Percentiles rank a stretch among this genome's conserved stretches.
These are phyloP conservation scores for Apogon hyalosoma DNA, from an alignment of 2,797 vertebrate species.

Conservation along the genomic window DNA sequence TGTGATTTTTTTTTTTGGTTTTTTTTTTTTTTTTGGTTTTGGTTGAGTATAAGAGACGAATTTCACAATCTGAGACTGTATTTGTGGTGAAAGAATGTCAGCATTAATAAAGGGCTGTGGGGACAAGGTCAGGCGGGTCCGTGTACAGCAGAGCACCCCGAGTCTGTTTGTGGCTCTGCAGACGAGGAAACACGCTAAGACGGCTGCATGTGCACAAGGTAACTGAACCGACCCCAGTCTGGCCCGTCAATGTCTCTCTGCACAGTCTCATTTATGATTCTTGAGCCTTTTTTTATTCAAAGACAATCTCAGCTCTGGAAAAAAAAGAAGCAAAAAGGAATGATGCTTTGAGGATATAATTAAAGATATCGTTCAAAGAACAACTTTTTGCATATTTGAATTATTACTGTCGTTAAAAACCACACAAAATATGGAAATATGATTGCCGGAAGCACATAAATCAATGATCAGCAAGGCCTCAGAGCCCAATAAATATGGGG, in stretches of 20 bases:
- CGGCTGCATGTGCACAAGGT: slow-evolving; percentile 83
- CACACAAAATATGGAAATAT: slow-evolving; percentile 99
- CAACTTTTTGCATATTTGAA: slow-evolving; percentile 99
- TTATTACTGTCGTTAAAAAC: slow-evolving; percentile 99
- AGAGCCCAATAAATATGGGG: slow-evolving; percentile 99
- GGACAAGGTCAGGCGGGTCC: slow-evolving; percentile 87
- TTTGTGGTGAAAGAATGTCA: slow-evolving; percentile 99
- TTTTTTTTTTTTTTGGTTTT: slow-evolving; percentile 36
- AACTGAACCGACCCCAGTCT: slow-evolving; percentile 64
- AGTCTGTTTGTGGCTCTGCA: slow-evolving; percentile 87
- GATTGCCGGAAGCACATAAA: slow-evolving; percentile 99
- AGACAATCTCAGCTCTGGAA: slow-evolving; percentile 85
- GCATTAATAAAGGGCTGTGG: slow-evolving; percentile 93
- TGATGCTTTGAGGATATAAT: slow-evolving; percentile 99
- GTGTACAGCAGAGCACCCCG: slow-evolving; percentile 70
- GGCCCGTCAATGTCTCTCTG: slow-evolving; percentile 79
- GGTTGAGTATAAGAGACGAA: slow-evolving; percentile 77
- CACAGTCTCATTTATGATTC: slow-evolving; percentile 90
- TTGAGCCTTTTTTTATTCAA: slow-evolving; percentile 69
- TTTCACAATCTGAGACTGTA: slow-evolving; percentile 94
- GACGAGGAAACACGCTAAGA: slow-evolving; percentile 88
- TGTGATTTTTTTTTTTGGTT: slow-evolving; percentile 24
- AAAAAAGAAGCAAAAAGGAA: slow-evolving; percentile 84
- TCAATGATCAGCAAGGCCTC: slow-evolving; percentile 99
- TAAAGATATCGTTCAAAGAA: slow-evolving; percentile 99